A percentile compares a stretch with the other conserved stretches of the same genome.
Conservation (phyloP, 2,797 vertebrate genomes). For the Iguana delicatissima region DNA sequence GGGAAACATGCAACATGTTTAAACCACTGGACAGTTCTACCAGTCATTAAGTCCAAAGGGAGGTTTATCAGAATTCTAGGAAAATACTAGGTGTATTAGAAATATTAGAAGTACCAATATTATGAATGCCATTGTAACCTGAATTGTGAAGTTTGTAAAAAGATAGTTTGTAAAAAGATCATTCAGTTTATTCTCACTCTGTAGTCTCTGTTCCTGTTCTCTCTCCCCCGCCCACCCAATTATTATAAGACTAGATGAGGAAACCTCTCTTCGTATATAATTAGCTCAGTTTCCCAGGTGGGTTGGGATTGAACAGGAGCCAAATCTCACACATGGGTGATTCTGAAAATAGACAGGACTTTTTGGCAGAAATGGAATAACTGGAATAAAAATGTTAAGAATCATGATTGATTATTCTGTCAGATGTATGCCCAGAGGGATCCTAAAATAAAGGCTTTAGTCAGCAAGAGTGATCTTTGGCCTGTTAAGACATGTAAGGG, state of each 20-base stretch:
- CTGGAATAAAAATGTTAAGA: constrained; percentile 29
- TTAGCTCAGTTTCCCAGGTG: constrained; percentile 18
- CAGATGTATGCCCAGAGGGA: constrained; percentile 24
- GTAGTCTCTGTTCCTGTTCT: neutral
- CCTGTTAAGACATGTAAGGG: constrained; percentile 35
- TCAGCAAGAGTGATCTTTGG: constrained; percentile 44
- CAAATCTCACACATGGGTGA: constrained; percentile 14
- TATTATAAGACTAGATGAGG: neutral
- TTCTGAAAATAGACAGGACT: constrained; percentile 34
- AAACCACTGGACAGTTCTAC: neutral
- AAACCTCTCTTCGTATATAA: neutral
- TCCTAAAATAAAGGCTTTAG: constrained; percentile 36
- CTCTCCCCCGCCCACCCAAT: neutral
- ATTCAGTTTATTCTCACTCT: neutral
- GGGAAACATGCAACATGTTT: neutral
- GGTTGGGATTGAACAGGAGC: constrained; percentile 5
- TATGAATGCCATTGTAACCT: neutral
- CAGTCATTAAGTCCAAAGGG: neutral
- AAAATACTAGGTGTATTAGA: neutral
- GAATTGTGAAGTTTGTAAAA: neutral
- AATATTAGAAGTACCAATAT: neutral
- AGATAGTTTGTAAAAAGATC: too few species aligned
- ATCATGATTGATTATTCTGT: constrained; percentile 39
- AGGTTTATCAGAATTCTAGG: neutral
- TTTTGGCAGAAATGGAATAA: constrained; percentile 34